Conservation (phyloP, 2,797 vertebrate species). For the Macropodus opercularis region DNA sequence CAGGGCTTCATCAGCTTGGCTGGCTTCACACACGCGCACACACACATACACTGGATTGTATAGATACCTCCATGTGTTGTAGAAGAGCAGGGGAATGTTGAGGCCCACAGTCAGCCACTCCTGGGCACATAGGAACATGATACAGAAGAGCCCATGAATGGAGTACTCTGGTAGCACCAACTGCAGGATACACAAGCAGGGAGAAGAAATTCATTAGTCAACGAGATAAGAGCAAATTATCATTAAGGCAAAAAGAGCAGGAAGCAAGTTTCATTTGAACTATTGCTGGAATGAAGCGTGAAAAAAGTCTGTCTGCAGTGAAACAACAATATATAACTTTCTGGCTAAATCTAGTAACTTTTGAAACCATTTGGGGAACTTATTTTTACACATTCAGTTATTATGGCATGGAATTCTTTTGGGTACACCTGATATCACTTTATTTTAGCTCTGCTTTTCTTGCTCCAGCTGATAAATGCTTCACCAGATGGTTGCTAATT, state of each 20-base stretch:
- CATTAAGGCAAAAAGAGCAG: constrained; percentile 13
- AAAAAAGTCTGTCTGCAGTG: too few species aligned
- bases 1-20: too few species aligned
- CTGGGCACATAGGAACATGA: constrained; percentile 98
- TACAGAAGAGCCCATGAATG: constrained; percentile 97
- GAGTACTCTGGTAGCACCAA: constrained; percentile 97
- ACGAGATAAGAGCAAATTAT: background rate
- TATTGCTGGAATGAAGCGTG: constrained; percentile 3
- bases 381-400: too few species aligned
- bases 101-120: constrained; percentile 97
- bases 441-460: too few species aligned
- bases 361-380: too few species aligned
- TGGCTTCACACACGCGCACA: constrained; percentile 1
- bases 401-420: too few species aligned
- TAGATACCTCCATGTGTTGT: constrained; percentile 97
- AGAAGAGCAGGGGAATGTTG: constrained; percentile 95
- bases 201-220: constrained; percentile 13
- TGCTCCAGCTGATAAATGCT: too few species aligned
- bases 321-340: too few species aligned
- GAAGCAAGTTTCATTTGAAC: too few species aligned
- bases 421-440: too few species aligned
- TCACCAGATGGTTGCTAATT: background rate
- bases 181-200: constrained; percentile 67
- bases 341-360: too few species aligned
- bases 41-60: background rate